A percentile compares a stretch with the other conserved stretches of the same genome.
Evolutionary conservation across 2,113 vertebrate genomes (phyloP).

Genomic region (Tenebrosternarchus preto): DNA sequence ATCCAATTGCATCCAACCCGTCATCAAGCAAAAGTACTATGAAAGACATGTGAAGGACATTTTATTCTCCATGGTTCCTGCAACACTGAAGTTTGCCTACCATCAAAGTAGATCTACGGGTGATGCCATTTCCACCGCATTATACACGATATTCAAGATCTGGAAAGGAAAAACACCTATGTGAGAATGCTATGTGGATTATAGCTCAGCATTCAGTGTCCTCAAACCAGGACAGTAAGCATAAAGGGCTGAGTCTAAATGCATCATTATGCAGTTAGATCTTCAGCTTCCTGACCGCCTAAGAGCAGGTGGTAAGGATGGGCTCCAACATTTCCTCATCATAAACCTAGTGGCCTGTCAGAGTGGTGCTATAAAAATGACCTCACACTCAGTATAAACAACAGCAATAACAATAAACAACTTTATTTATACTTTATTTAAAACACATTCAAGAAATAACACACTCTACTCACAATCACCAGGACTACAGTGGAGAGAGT

Average conservation of each 20-base stretch:
- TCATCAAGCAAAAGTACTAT: not conserved
- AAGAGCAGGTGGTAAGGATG: not conserved
- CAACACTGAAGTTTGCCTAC: not conserved
- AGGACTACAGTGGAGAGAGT: too few species aligned
- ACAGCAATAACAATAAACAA: too few species aligned
- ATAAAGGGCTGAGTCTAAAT: too few species aligned
- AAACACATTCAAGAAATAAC: too few species aligned
- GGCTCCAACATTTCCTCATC: not conserved
- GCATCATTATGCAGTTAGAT: too few species aligned
- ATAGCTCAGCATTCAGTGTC: not conserved
- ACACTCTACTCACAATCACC: too few species aligned
- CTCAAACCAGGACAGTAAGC: not conserved
- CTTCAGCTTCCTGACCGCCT: too few species aligned
- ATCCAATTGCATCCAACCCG: not conserved
- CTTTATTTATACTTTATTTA: too few species aligned
- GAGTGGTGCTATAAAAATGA: too few species aligned
- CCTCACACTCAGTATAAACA: too few species aligned
- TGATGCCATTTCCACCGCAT: not conserved
- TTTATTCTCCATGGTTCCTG: not conserved
- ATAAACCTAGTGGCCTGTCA: too few species aligned
- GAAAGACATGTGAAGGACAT: not conserved
- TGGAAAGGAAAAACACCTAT: constrained; percentile 2
- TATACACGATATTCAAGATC: not conserved
- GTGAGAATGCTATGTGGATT: not conserved
- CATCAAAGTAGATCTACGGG: not conserved